Base-by-base conservation (phyloP, 2,797 vertebrate species). In the Lophotriccus pileatus region DNA sequence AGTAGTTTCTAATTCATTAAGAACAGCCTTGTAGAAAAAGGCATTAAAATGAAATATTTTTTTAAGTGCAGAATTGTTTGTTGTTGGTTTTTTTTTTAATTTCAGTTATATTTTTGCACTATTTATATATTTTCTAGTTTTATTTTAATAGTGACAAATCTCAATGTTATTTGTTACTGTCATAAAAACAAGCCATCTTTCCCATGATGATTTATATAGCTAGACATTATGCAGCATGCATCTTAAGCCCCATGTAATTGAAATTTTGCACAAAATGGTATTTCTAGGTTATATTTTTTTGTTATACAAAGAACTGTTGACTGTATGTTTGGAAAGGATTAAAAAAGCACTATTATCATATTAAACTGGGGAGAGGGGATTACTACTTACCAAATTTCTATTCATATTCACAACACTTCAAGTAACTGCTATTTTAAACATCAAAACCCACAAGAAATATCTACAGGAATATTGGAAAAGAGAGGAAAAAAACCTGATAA, bases 151-250 rank as follows among this genome's bases (percentile, higher is more conserved):
- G n/a, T 87, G 41, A 44, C n/a, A 85, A 93, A 77, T 77, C 53
- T 89, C 82, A 94, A 68, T 34, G 11, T 79, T 96, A 84, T 84
- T 94, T 94, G 62, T 49, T 87, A 41, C 36, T 75, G 28, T 63
- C 44, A 74, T 90, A 84, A 91, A 93, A 94, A 32, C 46, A 87
- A 93, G 37, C 13, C 59, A 67, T 78, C 19, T 82, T 94, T 90
- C 44, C 60, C 53, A 55, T 12, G 21, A 90, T 76, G 14, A 76
- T 84, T 93, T 93, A 53, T 34, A 58, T 50, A 91, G 56, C 49
- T 78, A 62, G 67, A 76, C 36, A 47, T 34, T 25, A 60, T 41
- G 24, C 23, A 66, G 60, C n/a, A 70, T 28, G 4, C 80, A 88
- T 86, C 41, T 84, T 62, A 69, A 78, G 22, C 49, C 21, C 23